A percentile compares a stretch with the other conserved stretches of the same genome.
phyloP scores from a whole-genome alignment of 2,888 invertebrate genomes.

The Lasius fuliginosus region DNA sequence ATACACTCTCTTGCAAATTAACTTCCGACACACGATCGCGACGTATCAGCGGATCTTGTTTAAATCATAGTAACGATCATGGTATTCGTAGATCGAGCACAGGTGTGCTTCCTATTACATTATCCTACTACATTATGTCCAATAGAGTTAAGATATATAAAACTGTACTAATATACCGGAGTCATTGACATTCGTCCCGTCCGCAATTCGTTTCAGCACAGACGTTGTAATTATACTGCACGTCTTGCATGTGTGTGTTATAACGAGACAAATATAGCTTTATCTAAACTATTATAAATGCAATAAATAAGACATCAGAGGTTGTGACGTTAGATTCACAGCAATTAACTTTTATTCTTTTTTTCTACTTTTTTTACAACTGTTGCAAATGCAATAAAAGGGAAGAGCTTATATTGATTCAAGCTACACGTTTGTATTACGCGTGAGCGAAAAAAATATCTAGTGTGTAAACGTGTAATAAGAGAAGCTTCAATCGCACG shows the following conservation, averaged over 20 bases:
- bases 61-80: constrained; percentile 26
- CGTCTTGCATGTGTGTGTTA: neutral
- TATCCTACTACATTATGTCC: neutral
- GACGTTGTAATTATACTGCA: neutral
- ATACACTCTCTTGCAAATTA: constrained; percentile 30
- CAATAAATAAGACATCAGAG: neutral
- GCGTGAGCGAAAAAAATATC: neutral
- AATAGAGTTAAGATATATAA: neutral
- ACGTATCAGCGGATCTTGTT: neutral
- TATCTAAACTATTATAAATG: neutral
- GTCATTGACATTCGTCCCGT: neutral
- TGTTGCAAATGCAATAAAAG: neutral
- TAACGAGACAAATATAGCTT: neutral
- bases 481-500: constrained; percentile 23
- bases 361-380: neutral
- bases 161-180: neutral
- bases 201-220: neutral
- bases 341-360: neutral
- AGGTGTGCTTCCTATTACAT: neutral
- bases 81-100: neutral
- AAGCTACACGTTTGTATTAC: neutral
- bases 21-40: constrained; percentile 31
- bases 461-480: neutral
- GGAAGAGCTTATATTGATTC: neutral
- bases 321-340: neutral